A percentile compares a stretch with the other conserved stretches of the same genome.
These are phyloP conservation scores for Epirrhoe alternata DNA, from an alignment of 2,888 invertebrate species.

Conservation along the genomic window DNA sequence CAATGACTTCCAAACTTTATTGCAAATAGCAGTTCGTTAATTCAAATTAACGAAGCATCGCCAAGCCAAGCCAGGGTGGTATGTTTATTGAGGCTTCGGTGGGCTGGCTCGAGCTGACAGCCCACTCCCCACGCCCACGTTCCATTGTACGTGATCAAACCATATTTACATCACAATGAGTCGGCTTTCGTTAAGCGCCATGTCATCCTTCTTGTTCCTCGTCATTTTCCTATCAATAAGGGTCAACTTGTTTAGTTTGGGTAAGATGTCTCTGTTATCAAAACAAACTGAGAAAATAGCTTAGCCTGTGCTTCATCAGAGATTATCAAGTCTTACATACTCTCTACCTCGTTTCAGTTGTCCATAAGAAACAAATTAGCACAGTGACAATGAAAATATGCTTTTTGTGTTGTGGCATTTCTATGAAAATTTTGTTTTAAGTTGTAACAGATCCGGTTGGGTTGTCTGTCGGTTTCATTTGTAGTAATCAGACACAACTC, in stretches of 20 bases:
- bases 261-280: conserved; percentile 8
- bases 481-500: conserved; percentile 41
- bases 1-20: conserved; percentile 11
- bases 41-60: conserved; percentile 48
- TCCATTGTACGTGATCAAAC: conserved; percentile 76
- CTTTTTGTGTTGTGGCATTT: conserved; percentile 31
- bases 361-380: conserved; percentile 7
- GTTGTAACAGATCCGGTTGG: conserved; percentile 35
- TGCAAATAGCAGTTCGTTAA: conserved; percentile 10
- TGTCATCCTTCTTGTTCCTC: conserved; percentile 59
- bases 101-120: conserved; percentile 58
- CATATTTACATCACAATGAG: conserved; percentile 82
- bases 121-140: conserved; percentile 74
- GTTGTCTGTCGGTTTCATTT: conserved; percentile 36
- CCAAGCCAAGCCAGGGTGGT: conserved; percentile 54
- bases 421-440: conserved; percentile 31
- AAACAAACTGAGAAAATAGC: conserved; percentile 10
- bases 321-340: neutral
- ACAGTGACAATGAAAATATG: conserved; percentile 4
- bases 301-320: neutral
- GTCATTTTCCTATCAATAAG: conserved; percentile 34
- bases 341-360: neutral
- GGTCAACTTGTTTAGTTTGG: conserved; percentile 27
- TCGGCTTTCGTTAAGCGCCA: conserved; percentile 69
- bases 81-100: conserved; percentile 65